Percentiles rank a stretch among this genome's conserved stretches.
Conservation (phyloP, 1,140 invertebrate genomes). For the Drosophila setifemur region DNA sequence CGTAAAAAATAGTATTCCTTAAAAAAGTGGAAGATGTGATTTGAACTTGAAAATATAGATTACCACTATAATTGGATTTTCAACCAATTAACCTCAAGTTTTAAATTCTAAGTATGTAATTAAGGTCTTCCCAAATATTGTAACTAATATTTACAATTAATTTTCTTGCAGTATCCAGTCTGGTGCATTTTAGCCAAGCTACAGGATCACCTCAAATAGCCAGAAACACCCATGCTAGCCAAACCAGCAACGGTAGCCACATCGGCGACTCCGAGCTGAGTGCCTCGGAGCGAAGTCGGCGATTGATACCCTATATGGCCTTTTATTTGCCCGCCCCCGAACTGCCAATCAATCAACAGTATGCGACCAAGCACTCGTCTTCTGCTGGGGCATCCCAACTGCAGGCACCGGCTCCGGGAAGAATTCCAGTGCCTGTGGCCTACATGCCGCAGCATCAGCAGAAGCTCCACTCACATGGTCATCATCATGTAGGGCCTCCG, state of each 20-base stretch:
- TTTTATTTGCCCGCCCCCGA: slow-evolving; percentile 87
- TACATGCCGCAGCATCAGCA: slow-evolving; percentile 63
- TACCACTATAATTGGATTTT: too few relatives aligned
- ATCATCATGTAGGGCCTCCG: slow-evolving; percentile 24
- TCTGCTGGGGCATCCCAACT: slow-evolving; percentile 47
- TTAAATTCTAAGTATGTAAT: too few relatives aligned
- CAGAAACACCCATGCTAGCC: too few relatives aligned
- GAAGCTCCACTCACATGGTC: slow-evolving; percentile 8
- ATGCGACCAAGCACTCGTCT: slow-evolving; percentile 65
- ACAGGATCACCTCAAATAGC: slow-evolving; percentile 6
- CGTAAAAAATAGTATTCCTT: too few relatives aligned
- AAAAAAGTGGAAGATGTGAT: too few relatives aligned
- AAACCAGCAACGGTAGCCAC: slow-evolving; percentile 21
- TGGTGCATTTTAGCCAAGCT: slow-evolving; percentile 6
- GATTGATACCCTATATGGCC: slow-evolving; percentile 91
- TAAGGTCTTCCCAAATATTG: too few relatives aligned
- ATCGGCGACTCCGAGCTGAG: slow-evolving; percentile 63
- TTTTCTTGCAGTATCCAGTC: slow-evolving; percentile 14
- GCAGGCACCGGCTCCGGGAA: slow-evolving; percentile 29
- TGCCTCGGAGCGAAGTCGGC: slow-evolving; percentile 85
- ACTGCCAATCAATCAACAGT: slow-evolving; percentile 82
- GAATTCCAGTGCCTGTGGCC: slow-evolving; percentile 68
- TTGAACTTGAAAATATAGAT: too few relatives aligned
- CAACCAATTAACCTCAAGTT: too few relatives aligned
- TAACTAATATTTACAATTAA: neutral